Percentiles rank a stretch among this genome's conserved stretches.
These are phyloP conservation scores for Ptychodera flava DNA, from an alignment of 35 echinoderm and acorn worm species.

Conservation along the genomic window DNA sequence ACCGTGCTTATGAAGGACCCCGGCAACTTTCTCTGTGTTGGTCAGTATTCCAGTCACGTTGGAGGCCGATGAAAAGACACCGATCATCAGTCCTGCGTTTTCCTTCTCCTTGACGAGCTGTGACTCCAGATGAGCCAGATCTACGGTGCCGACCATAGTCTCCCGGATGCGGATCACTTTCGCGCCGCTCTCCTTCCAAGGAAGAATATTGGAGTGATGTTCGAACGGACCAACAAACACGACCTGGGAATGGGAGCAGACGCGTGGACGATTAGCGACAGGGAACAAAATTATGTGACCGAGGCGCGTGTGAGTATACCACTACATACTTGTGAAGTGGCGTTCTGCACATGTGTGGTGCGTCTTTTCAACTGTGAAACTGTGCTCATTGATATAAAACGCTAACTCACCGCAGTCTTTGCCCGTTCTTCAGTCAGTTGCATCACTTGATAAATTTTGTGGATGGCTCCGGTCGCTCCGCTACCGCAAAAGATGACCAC, in stretches of 20 bases:
- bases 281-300: too few relatives aligned
- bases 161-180: constrained; percentile 46
- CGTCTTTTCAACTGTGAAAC: too few relatives aligned
- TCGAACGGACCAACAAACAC: constrained; percentile 94
- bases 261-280: too few relatives aligned
- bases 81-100: constrained; percentile 36
- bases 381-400: too few relatives aligned
- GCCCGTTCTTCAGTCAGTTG: constrained; percentile 55
- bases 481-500: constrained; percentile 89
- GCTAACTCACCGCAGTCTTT: constrained; percentile 75
- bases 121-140: constrained; percentile 41
- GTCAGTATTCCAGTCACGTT: constrained; percentile 96
- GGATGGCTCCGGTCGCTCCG: constrained; percentile 87
- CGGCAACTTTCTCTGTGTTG: constrained; percentile 54
- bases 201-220: constrained; percentile 93
- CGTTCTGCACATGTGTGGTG: too few relatives aligned
- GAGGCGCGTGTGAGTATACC: too few relatives aligned
- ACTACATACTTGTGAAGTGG: too few relatives aligned
- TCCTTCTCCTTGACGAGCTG: constrained; percentile 42
- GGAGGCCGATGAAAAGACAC: constrained; percentile 91
- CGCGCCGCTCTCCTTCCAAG: constrained; percentile 91
- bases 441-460: constrained; percentile 75
- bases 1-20: constrained; percentile 64
- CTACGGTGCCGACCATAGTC: constrained; percentile 36
- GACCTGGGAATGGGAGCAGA: constrained; percentile 30